A percentile compares a stretch with the other conserved stretches of the same genome.
Evolutionary conservation across 2,113 vertebrate genomes (phyloP).

Genomic region (Antigone vipio): DNA sequence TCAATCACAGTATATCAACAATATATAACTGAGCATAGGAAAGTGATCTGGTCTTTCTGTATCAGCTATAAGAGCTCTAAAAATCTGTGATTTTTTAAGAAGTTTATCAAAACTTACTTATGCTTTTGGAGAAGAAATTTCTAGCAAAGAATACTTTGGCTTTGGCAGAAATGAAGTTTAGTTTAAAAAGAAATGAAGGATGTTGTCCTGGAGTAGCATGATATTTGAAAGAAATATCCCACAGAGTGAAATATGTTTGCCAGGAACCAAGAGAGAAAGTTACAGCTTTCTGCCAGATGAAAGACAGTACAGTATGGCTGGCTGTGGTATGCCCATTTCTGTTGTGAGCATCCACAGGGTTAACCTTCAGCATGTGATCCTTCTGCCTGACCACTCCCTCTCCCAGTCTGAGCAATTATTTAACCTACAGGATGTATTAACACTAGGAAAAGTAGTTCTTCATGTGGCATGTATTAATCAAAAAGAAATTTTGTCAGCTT

Average conservation of each 20-base stretch:
- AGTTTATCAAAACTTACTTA: neutral
- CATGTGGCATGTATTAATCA: neutral
- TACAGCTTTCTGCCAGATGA: slow-evolving; percentile 27
- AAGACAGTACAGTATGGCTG: neutral
- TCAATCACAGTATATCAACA: slow-evolving; percentile 10
- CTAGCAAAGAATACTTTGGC: neutral
- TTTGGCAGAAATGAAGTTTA: neutral
- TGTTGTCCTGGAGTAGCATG: neutral
- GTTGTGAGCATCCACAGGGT: neutral
- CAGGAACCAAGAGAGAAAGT: neutral
- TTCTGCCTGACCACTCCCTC: neutral
- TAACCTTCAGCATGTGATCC: neutral
- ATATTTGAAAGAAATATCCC: neutral
- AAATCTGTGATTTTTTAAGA: neutral
- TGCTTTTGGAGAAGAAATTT: neutral
- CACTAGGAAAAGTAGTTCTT: neutral
- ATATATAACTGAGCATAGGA: neutral
- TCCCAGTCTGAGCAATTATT: neutral
- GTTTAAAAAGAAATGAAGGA: neutral
- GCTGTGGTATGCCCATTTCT: neutral
- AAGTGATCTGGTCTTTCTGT: neutral
- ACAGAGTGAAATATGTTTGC: neutral
- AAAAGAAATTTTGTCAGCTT: neutral
- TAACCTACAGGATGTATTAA: neutral
- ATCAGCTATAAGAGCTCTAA: neutral